Percentiles rank a stretch among this genome's conserved stretches.
Conservation (phyloP, 2,797 vertebrate genomes). For the Acipenser ruthenus region DNA sequence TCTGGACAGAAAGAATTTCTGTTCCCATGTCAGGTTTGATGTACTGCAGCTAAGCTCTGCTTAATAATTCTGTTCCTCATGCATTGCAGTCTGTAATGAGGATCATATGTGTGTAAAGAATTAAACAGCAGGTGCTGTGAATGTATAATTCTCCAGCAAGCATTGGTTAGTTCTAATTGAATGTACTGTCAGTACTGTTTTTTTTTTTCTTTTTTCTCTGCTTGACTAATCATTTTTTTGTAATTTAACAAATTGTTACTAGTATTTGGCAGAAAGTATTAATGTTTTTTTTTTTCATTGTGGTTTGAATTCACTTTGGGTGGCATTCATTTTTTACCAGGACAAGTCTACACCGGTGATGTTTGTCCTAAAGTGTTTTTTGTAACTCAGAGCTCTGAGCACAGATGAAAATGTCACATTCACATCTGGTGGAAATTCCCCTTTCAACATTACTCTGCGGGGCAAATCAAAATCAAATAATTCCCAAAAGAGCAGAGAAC, state of each 20-base stretch:
- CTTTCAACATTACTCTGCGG: not conserved
- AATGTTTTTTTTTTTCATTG: no score
- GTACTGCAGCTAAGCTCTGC: no score
- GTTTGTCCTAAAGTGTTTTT: not conserved
- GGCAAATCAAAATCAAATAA: not conserved
- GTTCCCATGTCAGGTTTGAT: no score
- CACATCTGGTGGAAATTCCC: not conserved
- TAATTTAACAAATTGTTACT: no score
- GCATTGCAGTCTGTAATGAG: constrained; percentile 38
- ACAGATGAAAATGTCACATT: not conserved
- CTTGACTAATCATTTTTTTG: not conserved
- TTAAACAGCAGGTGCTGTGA: constrained; percentile 34
- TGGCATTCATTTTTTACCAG: not conserved
- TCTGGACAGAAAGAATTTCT: no score
- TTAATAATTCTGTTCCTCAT: constrained; percentile 26
- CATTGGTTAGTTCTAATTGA: constrained; percentile 20
- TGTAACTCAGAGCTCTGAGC: not conserved
- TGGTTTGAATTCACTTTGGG: not conserved
- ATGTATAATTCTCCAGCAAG: constrained; percentile 22
- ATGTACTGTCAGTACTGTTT: not conserved
- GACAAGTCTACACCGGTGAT: not conserved
- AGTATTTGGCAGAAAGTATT: no score
- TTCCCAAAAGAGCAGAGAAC: not conserved
- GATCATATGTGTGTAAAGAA: constrained; percentile 30
- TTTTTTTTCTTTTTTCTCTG: not conserved